Base-by-base conservation (phyloP, 2,888 invertebrate genomes). In the Mythimna impura region DNA sequence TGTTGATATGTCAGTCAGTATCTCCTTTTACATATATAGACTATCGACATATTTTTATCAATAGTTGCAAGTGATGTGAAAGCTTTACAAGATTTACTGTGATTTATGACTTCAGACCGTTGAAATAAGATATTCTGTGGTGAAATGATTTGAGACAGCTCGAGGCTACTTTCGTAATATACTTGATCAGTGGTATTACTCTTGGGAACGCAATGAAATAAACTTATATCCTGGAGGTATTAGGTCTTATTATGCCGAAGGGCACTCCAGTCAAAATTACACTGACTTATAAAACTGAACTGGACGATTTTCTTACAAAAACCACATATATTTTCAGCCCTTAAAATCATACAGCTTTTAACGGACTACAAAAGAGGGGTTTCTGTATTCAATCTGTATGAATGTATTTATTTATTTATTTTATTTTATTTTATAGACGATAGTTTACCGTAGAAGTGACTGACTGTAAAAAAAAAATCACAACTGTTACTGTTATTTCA, bases 31-130 rank as follows among this genome's bases (percentile, higher is more conserved):
- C 30, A 30, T 30, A 30, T 30, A 30, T 8, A 22, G 52, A 54
- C 22, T 76, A 14, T 34, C 55, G 25, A 71, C 34, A 55, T 20
- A 30, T 14, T 62, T 43, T 30, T 47, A 69, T 78, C 50, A 55
- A 73, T 52, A 58, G 4, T 14, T 76, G 20, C n/a, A 47, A 36
- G 14, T 25, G 17, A 17, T 10, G n/a, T 14, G 12, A 30, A 58
- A 57, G 4, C 10, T 7, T 17, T 47, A 30, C 9, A 30, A 50
- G 25, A n/a, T 30, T 36, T n/a, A 50, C 4, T 76, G 3, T 36
- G 58, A 75, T 52, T 52, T 73, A 76, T 66, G 58, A 43, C 17
- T 43, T 43, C 9, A 58, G 30, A 17, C 36, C 22, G 20, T 9
- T 34, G 10, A 66, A 30, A 66, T 43, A 34, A 43, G 30, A 47